Conservation (phyloP, 1,140 invertebrate genomes). For the Copidosoma floridanum region DNA sequence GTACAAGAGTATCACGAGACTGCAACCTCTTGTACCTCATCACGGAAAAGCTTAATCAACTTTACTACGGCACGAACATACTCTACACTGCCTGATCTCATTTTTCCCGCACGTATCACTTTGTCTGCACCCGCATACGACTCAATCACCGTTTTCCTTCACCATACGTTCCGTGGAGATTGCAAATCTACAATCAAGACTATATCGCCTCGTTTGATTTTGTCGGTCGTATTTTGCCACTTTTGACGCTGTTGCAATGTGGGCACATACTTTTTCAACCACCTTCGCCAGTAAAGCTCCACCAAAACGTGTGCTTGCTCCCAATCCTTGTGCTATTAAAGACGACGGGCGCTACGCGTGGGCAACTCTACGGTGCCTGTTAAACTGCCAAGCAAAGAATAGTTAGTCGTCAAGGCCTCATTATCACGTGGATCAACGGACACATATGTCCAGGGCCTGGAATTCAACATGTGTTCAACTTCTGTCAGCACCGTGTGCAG, state of each 20-base stretch:
- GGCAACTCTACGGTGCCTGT: background rate
- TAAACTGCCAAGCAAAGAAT: conserved; percentile 36
- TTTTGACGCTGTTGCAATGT: background rate
- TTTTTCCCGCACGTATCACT: background rate
- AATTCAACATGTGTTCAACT: conserved; percentile 4
- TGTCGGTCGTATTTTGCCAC: background rate
- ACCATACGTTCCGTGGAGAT: background rate
- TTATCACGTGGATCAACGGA: conserved; percentile 20
- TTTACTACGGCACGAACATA: background rate
- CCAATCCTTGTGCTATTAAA: background rate
- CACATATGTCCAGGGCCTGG: background rate
- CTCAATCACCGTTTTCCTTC: background rate
- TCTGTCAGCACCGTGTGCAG: conserved; percentile 2
- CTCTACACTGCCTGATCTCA: background rate
- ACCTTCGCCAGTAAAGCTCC: conserved; percentile 1
- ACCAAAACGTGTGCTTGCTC: background rate
- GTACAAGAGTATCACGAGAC: background rate
- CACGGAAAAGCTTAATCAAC: background rate
- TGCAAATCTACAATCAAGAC: background rate
- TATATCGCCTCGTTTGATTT: background rate
- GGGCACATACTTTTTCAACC: conserved; percentile 2
- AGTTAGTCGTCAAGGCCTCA: conserved; percentile 32
- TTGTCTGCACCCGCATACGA: background rate
- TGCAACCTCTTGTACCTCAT: background rate
- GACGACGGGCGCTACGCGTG: background rate